Evolutionary conservation across 2,888 invertebrate species (phyloP).

Genomic region (Orthosia gracilis): DNA sequence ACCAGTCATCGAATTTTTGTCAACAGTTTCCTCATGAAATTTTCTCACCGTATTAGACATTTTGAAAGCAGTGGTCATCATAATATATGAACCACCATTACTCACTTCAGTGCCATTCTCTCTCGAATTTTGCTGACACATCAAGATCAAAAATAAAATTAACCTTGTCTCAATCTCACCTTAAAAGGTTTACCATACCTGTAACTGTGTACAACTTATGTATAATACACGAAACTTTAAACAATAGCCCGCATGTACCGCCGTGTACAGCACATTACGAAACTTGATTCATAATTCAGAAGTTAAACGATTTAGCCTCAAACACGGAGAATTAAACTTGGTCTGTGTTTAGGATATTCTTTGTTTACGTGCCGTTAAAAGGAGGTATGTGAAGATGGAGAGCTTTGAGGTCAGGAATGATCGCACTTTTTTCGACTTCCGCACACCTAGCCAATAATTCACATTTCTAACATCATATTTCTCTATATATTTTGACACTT

Average conservation of each 20-base stretch:
- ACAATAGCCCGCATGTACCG: constrained; percentile 47
- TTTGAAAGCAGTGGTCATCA: too few species aligned
- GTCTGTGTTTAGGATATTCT: constrained; percentile 22
- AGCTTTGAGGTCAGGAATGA: not conserved
- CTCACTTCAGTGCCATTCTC: not conserved
- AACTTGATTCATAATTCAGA: constrained; percentile 55
- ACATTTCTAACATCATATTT: too few species aligned
- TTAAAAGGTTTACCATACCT: constrained; percentile 8
- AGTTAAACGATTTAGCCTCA: constrained; percentile 48
- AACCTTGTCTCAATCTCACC: not conserved
- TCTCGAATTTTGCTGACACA: not conserved
- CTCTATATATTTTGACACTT: too few species aligned
- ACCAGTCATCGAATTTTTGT: too few species aligned
- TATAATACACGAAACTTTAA: constrained; percentile 32
- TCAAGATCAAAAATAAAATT: not conserved
- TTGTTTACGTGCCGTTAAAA: constrained; percentile 15
- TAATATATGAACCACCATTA: too few species aligned
- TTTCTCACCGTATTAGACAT: too few species aligned
- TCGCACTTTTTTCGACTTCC: not conserved
- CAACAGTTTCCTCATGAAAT: too few species aligned
- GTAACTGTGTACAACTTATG: not conserved
- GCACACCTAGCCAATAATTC: too few species aligned
- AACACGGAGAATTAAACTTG: constrained; percentile 40
- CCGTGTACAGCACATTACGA: constrained; percentile 41
- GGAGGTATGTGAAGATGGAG: not conserved